Percentiles rank a stretch among this genome's conserved stretches.
These are phyloP conservation scores for Chaetorhynchus papuensis DNA, from an alignment of 2,113 vertebrate species.

Conservation along the genomic window DNA sequence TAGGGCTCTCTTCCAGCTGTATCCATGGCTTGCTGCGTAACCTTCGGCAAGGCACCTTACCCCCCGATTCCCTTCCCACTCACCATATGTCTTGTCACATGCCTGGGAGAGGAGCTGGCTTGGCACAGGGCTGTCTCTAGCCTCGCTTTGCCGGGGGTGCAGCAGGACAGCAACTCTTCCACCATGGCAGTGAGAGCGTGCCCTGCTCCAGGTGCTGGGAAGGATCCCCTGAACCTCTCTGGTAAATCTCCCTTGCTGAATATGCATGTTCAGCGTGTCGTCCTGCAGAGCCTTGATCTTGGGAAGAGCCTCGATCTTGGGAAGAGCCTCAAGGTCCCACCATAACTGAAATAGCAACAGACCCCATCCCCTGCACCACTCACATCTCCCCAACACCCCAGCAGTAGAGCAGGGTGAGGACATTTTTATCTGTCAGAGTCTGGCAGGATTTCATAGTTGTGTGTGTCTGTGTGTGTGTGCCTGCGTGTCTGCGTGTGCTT, in stretches of 20 bases:
- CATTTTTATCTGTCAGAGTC: neutral
- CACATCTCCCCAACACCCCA: neutral
- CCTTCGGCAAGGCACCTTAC: conserved; percentile 3
- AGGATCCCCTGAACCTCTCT: neutral
- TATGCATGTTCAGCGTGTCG: neutral
- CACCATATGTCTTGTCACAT: neutral
- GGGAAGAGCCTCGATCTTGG: neutral
- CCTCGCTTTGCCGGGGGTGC: fast-evolving
- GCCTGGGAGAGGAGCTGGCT: neutral
- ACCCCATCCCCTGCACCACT: neutral
- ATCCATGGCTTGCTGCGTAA: neutral
- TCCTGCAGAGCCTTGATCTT: neutral
- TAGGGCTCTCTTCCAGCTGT: conserved; percentile 41
- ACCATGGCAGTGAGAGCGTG: fast-evolving
- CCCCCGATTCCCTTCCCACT: conserved; percentile 20
- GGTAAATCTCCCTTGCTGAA: neutral
- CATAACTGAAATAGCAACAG: neutral
- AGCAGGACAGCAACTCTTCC: neutral
- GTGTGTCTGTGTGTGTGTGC: neutral
- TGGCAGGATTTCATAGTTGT: neutral
- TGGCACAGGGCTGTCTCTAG: neutral
- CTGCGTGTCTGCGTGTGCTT: neutral
- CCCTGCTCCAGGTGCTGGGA: neutral
- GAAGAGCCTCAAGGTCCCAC: neutral
- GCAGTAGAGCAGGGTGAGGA: neutral